Percentiles rank a stretch among this genome's conserved stretches.
phyloP scores from a whole-genome alignment of 2,888 invertebrate genomes.

The Volucella bombylans region DNA sequence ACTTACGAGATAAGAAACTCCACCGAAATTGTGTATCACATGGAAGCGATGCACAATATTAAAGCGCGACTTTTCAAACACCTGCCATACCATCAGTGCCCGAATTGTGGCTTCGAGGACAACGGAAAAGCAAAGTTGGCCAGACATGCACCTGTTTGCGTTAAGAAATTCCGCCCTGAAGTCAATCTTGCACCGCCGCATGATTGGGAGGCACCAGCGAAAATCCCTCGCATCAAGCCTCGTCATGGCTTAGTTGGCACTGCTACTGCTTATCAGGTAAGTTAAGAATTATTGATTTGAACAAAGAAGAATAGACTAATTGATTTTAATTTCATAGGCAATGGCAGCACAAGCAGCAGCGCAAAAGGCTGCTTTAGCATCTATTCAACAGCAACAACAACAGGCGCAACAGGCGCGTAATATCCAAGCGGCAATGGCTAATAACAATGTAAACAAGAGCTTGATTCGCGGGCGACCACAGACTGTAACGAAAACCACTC shows the following conservation, averaged over 20 bases:
- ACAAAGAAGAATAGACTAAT: not conserved
- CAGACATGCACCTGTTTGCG: slow-evolving; percentile 93
- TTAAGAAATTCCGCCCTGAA: slow-evolving; percentile 94
- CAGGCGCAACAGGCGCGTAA: slow-evolving; percentile 79
- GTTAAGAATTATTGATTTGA: slow-evolving; percentile 1
- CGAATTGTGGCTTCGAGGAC: slow-evolving; percentile 96
- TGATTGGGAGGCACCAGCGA: slow-evolving; percentile 97
- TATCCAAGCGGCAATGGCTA: slow-evolving; percentile 78
- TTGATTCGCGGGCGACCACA: slow-evolving; percentile 79
- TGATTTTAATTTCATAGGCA: slow-evolving; percentile 76
- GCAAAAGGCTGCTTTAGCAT: slow-evolving; percentile 81
- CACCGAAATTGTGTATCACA: slow-evolving; percentile 94
- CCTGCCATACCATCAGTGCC: slow-evolving; percentile 94
- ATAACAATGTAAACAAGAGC: slow-evolving; percentile 76
- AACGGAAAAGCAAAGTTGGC: slow-evolving; percentile 95
- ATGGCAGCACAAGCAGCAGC: slow-evolving; percentile 83
- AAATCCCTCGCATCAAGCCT: slow-evolving; percentile 88
- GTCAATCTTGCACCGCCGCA: slow-evolving; percentile 92
- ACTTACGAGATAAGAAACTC: slow-evolving; percentile 91
- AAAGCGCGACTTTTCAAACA: slow-evolving; percentile 92
- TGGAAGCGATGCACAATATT: slow-evolving; percentile 94
- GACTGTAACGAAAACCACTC: slow-evolving; percentile 76
- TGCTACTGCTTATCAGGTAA: slow-evolving; percentile 82
- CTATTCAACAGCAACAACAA: slow-evolving; percentile 81
- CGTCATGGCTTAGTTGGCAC: slow-evolving; percentile 82